Percentiles rank a stretch among this genome's conserved stretches.
Conservation (phyloP, 2,113 vertebrate genomes). For the Lagopus leucura region DNA sequence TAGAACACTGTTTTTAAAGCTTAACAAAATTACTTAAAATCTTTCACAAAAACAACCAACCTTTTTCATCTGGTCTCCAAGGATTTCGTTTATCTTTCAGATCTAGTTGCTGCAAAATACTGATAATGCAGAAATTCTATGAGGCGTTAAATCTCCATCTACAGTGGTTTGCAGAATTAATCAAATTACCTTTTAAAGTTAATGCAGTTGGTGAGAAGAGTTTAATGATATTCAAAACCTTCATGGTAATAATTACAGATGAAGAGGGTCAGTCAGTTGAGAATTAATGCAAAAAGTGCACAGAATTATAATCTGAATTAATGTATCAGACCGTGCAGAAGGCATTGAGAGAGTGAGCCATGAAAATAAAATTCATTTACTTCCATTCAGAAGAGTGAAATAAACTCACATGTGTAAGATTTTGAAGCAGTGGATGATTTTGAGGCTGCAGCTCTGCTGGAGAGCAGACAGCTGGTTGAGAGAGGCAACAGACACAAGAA, state of each 20-base stretch:
- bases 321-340: slow-evolving; percentile 61
- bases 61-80: slow-evolving; percentile 66
- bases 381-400: slow-evolving; percentile 55
- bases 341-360: slow-evolving; percentile 49
- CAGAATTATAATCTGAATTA: slow-evolving; percentile 76
- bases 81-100: slow-evolving; percentile 76
- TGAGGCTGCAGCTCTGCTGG: not conserved
- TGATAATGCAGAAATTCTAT: slow-evolving; percentile 76
- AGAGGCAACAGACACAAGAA: not conserved
- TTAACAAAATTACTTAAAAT: slow-evolving; percentile 77
- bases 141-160: slow-evolving; percentile 77
- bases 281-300: slow-evolving; percentile 79
- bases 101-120: slow-evolving; percentile 78
- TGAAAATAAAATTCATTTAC: slow-evolving; percentile 68
- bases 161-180: slow-evolving; percentile 76
- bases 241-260: slow-evolving; percentile 81
- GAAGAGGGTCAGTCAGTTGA: slow-evolving; percentile 80
- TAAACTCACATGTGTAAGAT: slow-evolving; percentile 49
- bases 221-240: slow-evolving; percentile 81
- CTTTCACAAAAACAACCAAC: slow-evolving; percentile 61
- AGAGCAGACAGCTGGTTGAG: not conserved
- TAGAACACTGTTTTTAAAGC: slow-evolving; percentile 71
- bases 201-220: slow-evolving; percentile 75
- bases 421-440: slow-evolving; percentile 40
- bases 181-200: slow-evolving; percentile 82